Base-by-base conservation (phyloP, 2,113 vertebrate genomes). In the Pangasianodon gigas region DNA sequence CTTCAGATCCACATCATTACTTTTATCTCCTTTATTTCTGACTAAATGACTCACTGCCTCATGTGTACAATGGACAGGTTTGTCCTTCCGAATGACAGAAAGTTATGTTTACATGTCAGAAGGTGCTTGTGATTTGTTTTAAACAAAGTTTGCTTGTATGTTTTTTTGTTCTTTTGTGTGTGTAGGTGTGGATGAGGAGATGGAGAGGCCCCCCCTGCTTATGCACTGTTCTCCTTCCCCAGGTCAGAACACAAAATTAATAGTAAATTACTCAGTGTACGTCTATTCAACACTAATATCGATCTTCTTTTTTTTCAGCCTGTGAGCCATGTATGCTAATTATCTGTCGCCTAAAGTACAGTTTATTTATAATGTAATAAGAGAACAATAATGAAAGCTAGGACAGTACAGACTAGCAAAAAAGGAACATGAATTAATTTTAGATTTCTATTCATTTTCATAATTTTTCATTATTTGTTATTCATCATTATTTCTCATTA, bases 221-320 rank as follows among this genome's bases (percentile, higher is more conserved):
- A 97, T 98, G 95, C 98, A 99, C 91, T 99, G 98, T 91, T 97
- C 97, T 65, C 98, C 98, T 75, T 95, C 97, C 48, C 98, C 98
- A 96, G 98, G 98, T 99, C 96, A 93, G 62, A 32, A 79, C 32
- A 90, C 18, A 13, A 48, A 37, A 8, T 6, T n/a, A 51, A 5
- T 41, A 11, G 9, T 83, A 56, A 83, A 24, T 58, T 24, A 58
- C 18, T 29, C 44, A 29, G 24, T 5, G 46, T 48, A 16, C 5
- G n/a, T 80, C 14, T 80, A 13, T 52, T 77, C 21, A 54, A 54
- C 48, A 82, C 26, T 32, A 19, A 54, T 54, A 82, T 19, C 32
- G 29, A 54, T 32, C 51, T 21, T 32, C 51, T 21, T 83, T 81
- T 32, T 37, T 56, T 56, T 18, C 54, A 56, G 32, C 18, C 54